Conservation (phyloP, 2,888 invertebrate genomes). For the Molanna angustata region DNA sequence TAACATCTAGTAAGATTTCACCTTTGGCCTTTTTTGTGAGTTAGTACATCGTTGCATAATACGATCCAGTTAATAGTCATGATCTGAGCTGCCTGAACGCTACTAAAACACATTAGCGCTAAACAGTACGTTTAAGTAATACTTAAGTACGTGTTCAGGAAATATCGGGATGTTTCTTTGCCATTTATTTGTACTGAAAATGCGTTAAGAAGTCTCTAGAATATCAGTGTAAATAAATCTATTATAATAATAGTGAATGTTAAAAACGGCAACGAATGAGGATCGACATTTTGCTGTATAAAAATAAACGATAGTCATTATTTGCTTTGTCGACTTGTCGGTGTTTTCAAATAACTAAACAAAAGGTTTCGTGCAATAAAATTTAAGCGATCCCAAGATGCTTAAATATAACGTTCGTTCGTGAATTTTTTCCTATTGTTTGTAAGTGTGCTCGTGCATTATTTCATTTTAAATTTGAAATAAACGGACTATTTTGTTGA, state of each 20-base stretch:
- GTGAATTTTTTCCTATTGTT: too few relatives aligned
- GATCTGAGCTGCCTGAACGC: too few relatives aligned
- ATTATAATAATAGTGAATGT: conserved; percentile 17
- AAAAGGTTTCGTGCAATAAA: neutral
- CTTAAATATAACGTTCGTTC: neutral
- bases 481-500: too few relatives aligned
- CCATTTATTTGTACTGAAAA: conserved; percentile 10
- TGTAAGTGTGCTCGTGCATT: too few relatives aligned
- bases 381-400: neutral
- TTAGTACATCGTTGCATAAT: too few relatives aligned
- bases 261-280: neutral
- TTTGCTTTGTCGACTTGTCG: neutral
- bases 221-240: conserved; percentile 19
- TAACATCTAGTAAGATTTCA: too few relatives aligned
- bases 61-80: too few relatives aligned
- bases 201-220: conserved; percentile 20
- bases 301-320: neutral
- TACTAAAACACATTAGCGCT: too few relatives aligned
- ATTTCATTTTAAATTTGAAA: too few relatives aligned
- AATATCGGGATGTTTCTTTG: neutral
- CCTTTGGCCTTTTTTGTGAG: too few relatives aligned
- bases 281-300: neutral
- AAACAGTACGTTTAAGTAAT: too few relatives aligned
- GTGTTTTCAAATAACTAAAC: neutral
- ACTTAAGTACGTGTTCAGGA: neutral